phyloP scores from a whole-genome alignment of 2,797 vertebrate species.

The Liparis tanakae region DNA sequence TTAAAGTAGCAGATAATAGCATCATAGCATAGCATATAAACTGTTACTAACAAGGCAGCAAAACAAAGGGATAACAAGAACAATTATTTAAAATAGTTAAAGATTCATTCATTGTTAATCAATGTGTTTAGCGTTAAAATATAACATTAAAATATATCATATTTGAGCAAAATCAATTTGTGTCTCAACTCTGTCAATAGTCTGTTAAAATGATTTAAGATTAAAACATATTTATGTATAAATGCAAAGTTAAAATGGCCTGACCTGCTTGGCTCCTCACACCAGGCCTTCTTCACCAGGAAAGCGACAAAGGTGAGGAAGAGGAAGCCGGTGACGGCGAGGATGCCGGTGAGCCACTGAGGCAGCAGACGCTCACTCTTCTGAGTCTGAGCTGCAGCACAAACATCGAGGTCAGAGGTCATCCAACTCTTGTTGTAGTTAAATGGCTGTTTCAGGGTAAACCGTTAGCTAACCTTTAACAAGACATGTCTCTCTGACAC shows the following conservation, averaged over 20 bases:
- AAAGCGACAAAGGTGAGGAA: constrained; percentile 81
- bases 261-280: constrained; percentile 62
- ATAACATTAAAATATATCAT: not conserved
- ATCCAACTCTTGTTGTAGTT: not conserved
- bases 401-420: constrained; percentile 17
- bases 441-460: not conserved
- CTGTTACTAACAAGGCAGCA: not conserved
- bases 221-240: not conserved
- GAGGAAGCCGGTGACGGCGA: constrained; percentile 84
- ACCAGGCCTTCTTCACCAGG: constrained; percentile 86
- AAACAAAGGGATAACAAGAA: not conserved
- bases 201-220: not conserved
- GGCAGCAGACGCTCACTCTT: constrained; percentile 61
- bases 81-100: not conserved
- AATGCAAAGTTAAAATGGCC: constrained; percentile 26
- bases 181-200: not conserved
- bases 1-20: too few species aligned
- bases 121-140: not conserved
- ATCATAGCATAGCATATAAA: not conserved
- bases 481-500: not conserved
- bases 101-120: not conserved
- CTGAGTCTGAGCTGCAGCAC: constrained; percentile 32
- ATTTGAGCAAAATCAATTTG: not conserved
- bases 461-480: too few species aligned
- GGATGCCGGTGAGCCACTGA: constrained; percentile 86